Percentiles rank a stretch among this genome's conserved stretches.
Conservation (phyloP, 2,113 vertebrate species). For the Romanogobio albipinnatus region DNA sequence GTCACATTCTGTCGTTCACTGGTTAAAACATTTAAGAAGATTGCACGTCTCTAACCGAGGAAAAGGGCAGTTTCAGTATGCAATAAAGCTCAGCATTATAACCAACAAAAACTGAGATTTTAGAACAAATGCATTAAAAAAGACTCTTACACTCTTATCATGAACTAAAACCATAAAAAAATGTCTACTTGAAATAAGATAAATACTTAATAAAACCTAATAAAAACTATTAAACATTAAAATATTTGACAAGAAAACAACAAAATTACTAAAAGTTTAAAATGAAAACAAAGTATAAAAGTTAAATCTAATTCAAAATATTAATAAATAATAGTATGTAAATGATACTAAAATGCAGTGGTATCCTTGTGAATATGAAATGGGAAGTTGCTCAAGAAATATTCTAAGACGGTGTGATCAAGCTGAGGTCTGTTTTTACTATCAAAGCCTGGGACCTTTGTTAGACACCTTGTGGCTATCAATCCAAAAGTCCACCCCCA, state of each 20-base stretch:
- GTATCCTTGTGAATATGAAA: not conserved
- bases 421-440: slow-evolving; percentile 21
- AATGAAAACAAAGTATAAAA: too few relatives aligned
- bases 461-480: not conserved
- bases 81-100: not conserved
- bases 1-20: not conserved
- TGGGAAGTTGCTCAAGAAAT: slow-evolving; percentile 3
- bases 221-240: too few relatives aligned
- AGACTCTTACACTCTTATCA: not conserved
- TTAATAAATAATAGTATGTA: too few relatives aligned
- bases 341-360: not conserved
- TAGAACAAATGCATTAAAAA: too few relatives aligned
- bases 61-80: not conserved
- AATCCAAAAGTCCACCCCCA: slow-evolving; percentile 20
- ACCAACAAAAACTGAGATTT: not conserved
- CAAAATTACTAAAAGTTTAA: too few relatives aligned
- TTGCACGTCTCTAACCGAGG: not conserved
- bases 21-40: not conserved
- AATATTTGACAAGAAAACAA: too few relatives aligned
- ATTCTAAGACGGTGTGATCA: slow-evolving; percentile 2
- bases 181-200: too few relatives aligned
- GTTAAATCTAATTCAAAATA: too few relatives aligned
- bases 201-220: too few relatives aligned
- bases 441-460: slow-evolving; percentile 26
- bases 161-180: not conserved